A percentile compares a stretch with the other conserved stretches of the same genome.
Conservation (phyloP, 1,140 invertebrate genomes). For the Pemphigus obesinymphae region DNA sequence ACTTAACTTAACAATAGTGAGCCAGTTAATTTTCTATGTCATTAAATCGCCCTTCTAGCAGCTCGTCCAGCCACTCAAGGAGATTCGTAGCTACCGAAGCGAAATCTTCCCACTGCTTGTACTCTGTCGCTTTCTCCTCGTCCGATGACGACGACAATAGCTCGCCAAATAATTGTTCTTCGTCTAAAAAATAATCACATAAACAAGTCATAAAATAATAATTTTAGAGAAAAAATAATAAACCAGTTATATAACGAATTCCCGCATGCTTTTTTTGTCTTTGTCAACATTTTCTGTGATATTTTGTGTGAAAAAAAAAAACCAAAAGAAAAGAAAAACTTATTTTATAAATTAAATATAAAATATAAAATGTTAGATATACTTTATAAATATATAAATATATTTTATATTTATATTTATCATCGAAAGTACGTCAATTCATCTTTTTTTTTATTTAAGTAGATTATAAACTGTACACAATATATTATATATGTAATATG, state of each 20-base stretch:
- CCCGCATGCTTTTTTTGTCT: not conserved
- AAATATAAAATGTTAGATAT: no score
- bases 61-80: constrained; percentile 51
- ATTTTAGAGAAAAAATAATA: not conserved
- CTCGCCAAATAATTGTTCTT: constrained; percentile 47
- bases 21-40: not conserved
- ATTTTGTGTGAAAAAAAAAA: no score
- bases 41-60: not conserved
- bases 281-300: no score
- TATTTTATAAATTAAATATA: no score
- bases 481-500: no score
- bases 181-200: constrained; percentile 47
- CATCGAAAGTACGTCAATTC: no score
- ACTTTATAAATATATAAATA: no score
- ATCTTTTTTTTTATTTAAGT: no score
- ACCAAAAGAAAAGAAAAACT: no score
- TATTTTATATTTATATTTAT: no score
- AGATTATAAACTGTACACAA: no score
- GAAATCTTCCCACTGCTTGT: constrained; percentile 59
- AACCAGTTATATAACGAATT: not conserved
- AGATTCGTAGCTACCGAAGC: constrained; percentile 60
- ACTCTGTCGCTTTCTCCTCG: constrained; percentile 45
- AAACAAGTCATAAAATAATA: not conserved
- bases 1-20: no score
- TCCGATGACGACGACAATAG: constrained; percentile 42